Evolutionary conservation across 2,888 invertebrate genomes (phyloP).

Genomic region (Acleris sparsana): DNA sequence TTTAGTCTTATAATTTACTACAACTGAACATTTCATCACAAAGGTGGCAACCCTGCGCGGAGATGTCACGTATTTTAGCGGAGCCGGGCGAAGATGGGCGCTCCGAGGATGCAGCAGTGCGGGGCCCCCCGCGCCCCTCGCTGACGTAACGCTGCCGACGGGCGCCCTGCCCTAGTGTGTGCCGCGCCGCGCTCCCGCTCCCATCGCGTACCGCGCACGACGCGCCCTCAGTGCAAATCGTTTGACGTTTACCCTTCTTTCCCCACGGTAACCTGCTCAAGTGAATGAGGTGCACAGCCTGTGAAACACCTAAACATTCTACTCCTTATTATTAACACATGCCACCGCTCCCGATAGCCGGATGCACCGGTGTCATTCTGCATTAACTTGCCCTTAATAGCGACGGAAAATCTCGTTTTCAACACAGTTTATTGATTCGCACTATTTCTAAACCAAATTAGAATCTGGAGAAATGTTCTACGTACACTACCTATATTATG

Average conservation of each 20-base stretch:
- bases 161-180: constrained; percentile 79
- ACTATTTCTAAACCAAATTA: constrained; percentile 33
- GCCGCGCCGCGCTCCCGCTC: constrained; percentile 78
- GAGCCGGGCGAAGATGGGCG: constrained; percentile 71
- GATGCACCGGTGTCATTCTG: constrained; percentile 75
- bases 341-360: constrained; percentile 69
- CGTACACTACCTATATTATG: not conserved
- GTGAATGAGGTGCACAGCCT: constrained; percentile 72
- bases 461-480: constrained; percentile 5
- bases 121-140: constrained; percentile 67
- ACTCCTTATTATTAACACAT: constrained; percentile 47
- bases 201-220: constrained; percentile 58
- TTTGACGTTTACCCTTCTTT: constrained; percentile 75
- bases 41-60: constrained; percentile 51
- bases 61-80: constrained; percentile 75
- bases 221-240: constrained; percentile 77
- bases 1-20: not conserved
- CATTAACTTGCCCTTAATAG: constrained; percentile 65
- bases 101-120: constrained; percentile 78
- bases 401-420: constrained; percentile 66
- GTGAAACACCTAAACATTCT: constrained; percentile 52
- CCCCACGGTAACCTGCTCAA: constrained; percentile 64
- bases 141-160: constrained; percentile 81
- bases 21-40: not conserved
- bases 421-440: constrained; percentile 38